A percentile compares a stretch with the other conserved stretches of the same genome.
These are phyloP conservation scores for Sminthurinus aureus DNA, from an alignment of 2,888 invertebrate genomes.

Conservation along the genomic window DNA sequence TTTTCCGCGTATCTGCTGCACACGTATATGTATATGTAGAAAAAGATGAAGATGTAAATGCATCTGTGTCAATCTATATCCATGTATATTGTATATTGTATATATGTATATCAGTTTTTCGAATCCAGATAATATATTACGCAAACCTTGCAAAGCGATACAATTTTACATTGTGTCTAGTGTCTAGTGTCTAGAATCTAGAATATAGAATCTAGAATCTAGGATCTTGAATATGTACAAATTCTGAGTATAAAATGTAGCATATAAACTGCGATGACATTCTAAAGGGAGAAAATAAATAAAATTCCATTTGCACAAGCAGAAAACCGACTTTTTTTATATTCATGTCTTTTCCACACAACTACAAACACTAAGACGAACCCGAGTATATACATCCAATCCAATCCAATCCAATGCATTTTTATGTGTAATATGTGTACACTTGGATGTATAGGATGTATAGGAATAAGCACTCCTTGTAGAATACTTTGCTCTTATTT, in stretches of 20 bases:
- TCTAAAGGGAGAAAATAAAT: conserved; percentile 20
- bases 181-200: too few relatives aligned
- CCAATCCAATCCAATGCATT: too few relatives aligned
- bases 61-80: background rate
- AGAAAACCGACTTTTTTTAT: conserved; percentile 12
- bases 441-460: too few relatives aligned
- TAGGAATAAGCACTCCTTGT: too few relatives aligned
- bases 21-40: background rate
- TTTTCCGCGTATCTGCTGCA: background rate
- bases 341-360: conserved; percentile 11
- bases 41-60: background rate
- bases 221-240: too few relatives aligned
- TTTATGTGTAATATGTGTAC: too few relatives aligned
- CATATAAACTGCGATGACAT: background rate
- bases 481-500: too few relatives aligned
- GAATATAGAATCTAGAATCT: too few relatives aligned
- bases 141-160: too few relatives aligned
- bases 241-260: background rate
- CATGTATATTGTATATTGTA: background rate
- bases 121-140: background rate
- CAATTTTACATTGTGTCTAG: too few relatives aligned
- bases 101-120: background rate
- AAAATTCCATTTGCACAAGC: conserved; percentile 20
- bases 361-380: background rate
- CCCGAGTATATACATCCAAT: too few relatives aligned